Conservation (phyloP, 2,113 vertebrate species). For the Zingel zingel region DNA sequence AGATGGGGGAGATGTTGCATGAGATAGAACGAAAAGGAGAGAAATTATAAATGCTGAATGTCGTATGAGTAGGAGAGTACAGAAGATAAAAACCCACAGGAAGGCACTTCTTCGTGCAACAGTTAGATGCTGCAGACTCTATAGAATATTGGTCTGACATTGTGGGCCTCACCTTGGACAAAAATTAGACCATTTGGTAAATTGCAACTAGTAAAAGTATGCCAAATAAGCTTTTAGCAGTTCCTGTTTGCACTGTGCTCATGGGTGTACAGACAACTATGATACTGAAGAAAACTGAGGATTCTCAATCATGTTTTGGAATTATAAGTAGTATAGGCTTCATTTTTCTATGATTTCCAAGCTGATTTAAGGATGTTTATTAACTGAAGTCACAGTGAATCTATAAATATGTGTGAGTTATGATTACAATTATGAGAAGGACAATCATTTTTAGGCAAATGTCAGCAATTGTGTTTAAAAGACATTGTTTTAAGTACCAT, state of each 20-base stretch:
- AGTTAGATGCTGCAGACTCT: conserved; percentile 15
- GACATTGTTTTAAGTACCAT: no score
- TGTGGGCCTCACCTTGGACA: not conserved
- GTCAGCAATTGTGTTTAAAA: not conserved
- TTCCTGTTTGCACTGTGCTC: not conserved
- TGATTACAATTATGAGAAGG: no score
- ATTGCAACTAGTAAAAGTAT: not conserved
- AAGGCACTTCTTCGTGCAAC: conserved; percentile 10
- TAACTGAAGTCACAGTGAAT: not conserved
- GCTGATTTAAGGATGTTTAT: not conserved
- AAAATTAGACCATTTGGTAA: not conserved
- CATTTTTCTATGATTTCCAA: not conserved
- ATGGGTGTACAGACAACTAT: not conserved
- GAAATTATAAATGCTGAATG: conserved; percentile 12
- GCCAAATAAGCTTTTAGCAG: not conserved
- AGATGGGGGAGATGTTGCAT: conserved; percentile 48
- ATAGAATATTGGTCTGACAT: not conserved
- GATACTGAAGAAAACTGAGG: not conserved
- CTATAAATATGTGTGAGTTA: not conserved
- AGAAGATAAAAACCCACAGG: not conserved
- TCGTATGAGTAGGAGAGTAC: not conserved
- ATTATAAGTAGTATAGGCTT: not conserved
- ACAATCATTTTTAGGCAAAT: not conserved
- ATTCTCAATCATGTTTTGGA: not conserved
- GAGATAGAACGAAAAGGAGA: conserved; percentile 30